Base-by-base conservation (phyloP, 2,888 invertebrate genomes). In the Spodoptera picta region DNA sequence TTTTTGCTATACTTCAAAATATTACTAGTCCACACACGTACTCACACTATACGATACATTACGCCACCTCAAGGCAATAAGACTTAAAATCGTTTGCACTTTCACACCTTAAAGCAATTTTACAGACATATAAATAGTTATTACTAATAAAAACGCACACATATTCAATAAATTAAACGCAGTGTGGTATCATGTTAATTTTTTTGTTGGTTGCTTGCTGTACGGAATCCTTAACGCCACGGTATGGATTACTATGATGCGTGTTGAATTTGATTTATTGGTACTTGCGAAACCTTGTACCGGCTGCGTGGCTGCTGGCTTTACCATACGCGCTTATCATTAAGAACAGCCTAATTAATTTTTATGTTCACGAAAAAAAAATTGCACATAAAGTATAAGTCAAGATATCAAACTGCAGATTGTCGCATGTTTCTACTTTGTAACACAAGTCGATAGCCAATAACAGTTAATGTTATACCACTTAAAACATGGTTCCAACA, bases 191-290 rank as follows among this genome's bases (percentile, higher is more conserved):
- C 65, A 56, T 75, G 64, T 64, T 72, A 3, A 23, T 63, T 69
- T 73, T 71, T 72, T 69, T 64, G 58, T 59, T 43, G 24, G 58
- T 59, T 43, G 24, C 12, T 36, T 36, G 24, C 12, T 57, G 49
- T 70, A 75, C 53, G 65, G 75, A 70, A 56, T 56, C 59, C 49
- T 64, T 70, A 72, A 70, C 56, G 71, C 46, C 64, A 53, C 55
- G 75, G 71, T 72, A 75, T 75, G 55, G 71, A 58, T 71, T 71
- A 75, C 71, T 70, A 24, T 70, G 75, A 71, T 70, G 75, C 59
- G 75, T 70, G 71, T 43, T 55, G 52, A 59, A 59, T 46, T 59
- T 60, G 71, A 75, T 70, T 72, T 75, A 72, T 56, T 47, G 69
- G 19, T 53, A 47, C 53, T 44, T 53, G 74, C 46, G 19, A 42